Percentiles rank a stretch among this genome's conserved stretches.
These are phyloP conservation scores for Ctenosaura bakeri DNA, from an alignment of 2,797 vertebrate species.

Conservation along the genomic window DNA sequence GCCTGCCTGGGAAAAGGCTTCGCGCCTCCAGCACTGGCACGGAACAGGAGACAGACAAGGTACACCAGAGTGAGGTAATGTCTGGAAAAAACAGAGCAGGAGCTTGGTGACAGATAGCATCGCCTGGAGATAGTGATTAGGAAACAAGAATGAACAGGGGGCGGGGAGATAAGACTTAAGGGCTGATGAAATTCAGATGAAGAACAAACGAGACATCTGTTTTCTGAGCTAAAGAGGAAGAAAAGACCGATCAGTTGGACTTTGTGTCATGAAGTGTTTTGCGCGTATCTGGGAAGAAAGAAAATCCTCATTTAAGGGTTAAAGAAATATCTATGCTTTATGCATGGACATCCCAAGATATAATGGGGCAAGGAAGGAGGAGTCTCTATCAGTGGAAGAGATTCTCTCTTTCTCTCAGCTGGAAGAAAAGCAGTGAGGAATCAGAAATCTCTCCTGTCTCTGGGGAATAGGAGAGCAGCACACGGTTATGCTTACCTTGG, in stretches of 20 bases:
- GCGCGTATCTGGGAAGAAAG: slow-evolving; percentile 36
- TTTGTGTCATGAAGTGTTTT: slow-evolving; percentile 45
- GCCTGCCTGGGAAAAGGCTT: not conserved
- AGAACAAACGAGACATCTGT: slow-evolving; percentile 41
- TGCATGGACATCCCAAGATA: not conserved
- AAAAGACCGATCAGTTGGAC: slow-evolving; percentile 43
- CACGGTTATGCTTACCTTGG: not conserved
- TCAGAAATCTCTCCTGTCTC: not conserved
- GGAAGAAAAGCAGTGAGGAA: not conserved
- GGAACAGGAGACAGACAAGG: slow-evolving; percentile 16
- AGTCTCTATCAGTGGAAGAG: not conserved
- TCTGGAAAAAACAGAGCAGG: slow-evolving; percentile 47
- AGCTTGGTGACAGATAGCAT: slow-evolving; percentile 31
- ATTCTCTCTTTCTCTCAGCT: too few relatives aligned
- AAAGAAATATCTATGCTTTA: not conserved
- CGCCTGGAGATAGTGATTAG: slow-evolving; percentile 46
- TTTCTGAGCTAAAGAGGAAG: slow-evolving; percentile 6
- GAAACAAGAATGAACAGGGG: slow-evolving; percentile 52
- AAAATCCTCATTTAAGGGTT: not conserved
- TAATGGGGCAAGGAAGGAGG: too few relatives aligned
- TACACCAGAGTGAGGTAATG: slow-evolving; percentile 9
- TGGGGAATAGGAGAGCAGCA: not conserved
- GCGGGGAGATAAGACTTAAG: slow-evolving; percentile 20
- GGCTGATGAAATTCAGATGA: slow-evolving; percentile 30
- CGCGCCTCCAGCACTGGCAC: not conserved